phyloP scores from a whole-genome alignment of 2,113 vertebrate genomes.

The Leptodactylus fuscus region DNA sequence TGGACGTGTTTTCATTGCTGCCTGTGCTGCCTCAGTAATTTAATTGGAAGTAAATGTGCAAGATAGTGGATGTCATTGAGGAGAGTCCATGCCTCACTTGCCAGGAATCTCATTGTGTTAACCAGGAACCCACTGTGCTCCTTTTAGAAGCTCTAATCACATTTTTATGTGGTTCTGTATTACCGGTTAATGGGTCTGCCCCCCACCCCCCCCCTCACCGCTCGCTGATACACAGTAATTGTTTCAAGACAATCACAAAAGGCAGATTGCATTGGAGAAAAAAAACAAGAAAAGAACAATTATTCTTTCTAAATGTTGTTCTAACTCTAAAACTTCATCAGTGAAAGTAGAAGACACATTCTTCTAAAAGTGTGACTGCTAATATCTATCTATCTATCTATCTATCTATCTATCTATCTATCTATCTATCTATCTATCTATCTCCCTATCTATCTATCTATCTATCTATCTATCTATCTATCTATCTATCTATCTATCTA shows the following conservation, averaged over 20 bases:
- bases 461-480: not conserved
- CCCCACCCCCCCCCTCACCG: constrained; percentile 65
- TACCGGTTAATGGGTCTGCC: constrained; percentile 79
- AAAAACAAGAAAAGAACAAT: constrained; percentile 58
- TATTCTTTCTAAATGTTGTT: constrained; percentile 61
- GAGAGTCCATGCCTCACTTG: constrained; percentile 80
- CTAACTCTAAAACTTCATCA: constrained; percentile 59
- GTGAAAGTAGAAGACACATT: constrained; percentile 28
- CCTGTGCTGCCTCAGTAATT: constrained; percentile 80
- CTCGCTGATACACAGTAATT: constrained; percentile 61
- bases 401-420: too few relatives aligned
- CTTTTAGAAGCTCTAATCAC: constrained; percentile 77
- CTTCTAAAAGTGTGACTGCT: not conserved
- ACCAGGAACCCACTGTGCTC: constrained; percentile 79
- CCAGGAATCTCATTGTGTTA: constrained; percentile 82
- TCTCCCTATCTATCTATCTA: not conserved
- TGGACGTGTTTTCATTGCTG: constrained; percentile 65
- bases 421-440: not conserved
- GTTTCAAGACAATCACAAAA: constrained; percentile 62
- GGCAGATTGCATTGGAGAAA: constrained; percentile 56
- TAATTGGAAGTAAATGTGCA: constrained; percentile 82
- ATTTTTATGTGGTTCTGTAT: constrained; percentile 78
- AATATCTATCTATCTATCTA: constrained; percentile 11
- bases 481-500: too few relatives aligned
- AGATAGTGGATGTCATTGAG: constrained; percentile 77